Evolutionary conservation across 2,113 vertebrate genomes (phyloP).

Genomic region (Sterrhoptilus dennistouni): DNA sequence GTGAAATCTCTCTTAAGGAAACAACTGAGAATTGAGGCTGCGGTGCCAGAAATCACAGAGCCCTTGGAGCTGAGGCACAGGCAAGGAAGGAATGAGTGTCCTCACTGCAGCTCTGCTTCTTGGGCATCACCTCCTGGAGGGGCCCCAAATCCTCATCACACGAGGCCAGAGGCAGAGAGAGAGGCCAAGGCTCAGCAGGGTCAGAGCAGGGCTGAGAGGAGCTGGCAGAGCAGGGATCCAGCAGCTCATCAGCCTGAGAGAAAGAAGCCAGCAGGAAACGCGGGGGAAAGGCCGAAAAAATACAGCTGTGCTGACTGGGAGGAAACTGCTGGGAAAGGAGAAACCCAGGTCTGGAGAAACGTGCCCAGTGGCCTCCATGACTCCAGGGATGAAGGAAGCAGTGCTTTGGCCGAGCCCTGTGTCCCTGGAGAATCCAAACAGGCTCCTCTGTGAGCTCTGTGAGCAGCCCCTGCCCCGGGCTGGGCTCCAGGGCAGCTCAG

Average conservation of each 20-base stretch:
- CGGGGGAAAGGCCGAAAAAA: constrained; percentile 5
- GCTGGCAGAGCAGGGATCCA: not conserved
- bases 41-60: constrained; percentile 43
- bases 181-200: not conserved
- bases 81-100: not conserved
- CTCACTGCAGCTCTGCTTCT: not conserved
- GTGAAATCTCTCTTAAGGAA: constrained; percentile 19
- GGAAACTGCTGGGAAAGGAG: not conserved
- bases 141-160: not conserved
- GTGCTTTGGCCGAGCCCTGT: not conserved
- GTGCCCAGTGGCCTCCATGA: not conserved
- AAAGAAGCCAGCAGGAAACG: constrained; percentile 4
- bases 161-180: not conserved
- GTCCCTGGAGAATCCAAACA: not conserved
- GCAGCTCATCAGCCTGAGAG: not conserved
- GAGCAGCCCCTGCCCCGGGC: not conserved
- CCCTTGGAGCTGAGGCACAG: not conserved
- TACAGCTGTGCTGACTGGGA: not conserved
- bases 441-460: not conserved
- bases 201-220: not conserved
- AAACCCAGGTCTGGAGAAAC: not conserved
- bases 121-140: constrained; percentile 34
- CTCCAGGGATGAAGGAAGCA: not conserved
- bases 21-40: constrained; percentile 22
- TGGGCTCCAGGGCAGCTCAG: not conserved